These are phyloP conservation scores for Falco rusticolus DNA, from an alignment of 2,797 vertebrate species.

Conservation along the genomic window DNA sequence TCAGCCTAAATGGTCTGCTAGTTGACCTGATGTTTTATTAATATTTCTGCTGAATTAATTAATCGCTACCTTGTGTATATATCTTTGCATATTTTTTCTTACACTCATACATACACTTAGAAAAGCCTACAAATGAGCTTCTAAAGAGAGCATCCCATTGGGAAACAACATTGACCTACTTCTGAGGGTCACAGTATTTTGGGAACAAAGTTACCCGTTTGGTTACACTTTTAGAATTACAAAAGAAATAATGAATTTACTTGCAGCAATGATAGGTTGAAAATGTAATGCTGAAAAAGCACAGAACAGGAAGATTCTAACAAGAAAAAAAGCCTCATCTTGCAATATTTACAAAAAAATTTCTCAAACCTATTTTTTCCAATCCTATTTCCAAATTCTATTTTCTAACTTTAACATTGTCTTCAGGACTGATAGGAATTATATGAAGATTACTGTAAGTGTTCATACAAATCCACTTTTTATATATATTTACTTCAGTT, in stretches of 20 bases:
- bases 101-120: background rate
- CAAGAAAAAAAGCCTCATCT: background rate
- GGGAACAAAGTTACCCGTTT: background rate
- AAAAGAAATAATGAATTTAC: background rate
- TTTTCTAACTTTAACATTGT: background rate
- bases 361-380: background rate
- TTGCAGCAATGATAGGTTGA: background rate
- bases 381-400: background rate
- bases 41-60: background rate
- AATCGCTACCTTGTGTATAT: background rate
- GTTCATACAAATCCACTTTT: background rate
- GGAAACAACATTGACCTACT: background rate
- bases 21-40: background rate
- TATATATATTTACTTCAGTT: background rate
- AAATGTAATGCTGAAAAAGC: background rate
- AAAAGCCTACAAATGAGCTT: background rate
- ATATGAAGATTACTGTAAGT: background rate
- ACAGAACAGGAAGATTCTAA: background rate
- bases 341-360: background rate
- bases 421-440: background rate
- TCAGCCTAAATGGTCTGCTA: background rate
- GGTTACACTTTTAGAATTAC: background rate
- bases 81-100: background rate
- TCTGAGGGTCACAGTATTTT: background rate
- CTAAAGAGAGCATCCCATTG: background rate